A percentile compares a stretch with the other conserved stretches of the same genome.
Conservation (phyloP, 2,797 vertebrate species). For the Pangasius djambal region DNA sequence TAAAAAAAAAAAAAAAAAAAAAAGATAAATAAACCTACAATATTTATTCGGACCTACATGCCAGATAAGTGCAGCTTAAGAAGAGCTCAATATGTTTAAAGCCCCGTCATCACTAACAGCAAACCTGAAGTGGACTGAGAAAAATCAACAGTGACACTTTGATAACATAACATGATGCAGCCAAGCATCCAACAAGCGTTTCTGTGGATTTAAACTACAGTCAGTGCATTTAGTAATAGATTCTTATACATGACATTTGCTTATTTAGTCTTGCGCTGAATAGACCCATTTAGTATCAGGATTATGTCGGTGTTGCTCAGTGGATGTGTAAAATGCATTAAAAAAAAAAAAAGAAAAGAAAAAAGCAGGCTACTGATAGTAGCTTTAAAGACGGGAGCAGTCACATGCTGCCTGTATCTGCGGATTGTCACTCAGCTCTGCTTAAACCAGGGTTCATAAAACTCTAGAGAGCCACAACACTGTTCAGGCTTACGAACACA, state of each 20-base stretch:
- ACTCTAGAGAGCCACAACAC: conserved; percentile 10
- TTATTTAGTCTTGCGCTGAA: not conserved
- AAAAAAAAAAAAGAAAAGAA: no score
- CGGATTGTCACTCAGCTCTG: conserved; percentile 44
- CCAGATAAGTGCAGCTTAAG: conserved; percentile 45
- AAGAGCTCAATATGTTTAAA: conserved; percentile 40
- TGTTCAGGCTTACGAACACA: conserved; percentile 17
- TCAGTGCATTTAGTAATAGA: conserved; percentile 25
- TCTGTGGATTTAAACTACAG: conserved; percentile 12
- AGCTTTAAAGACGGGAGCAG: not conserved
- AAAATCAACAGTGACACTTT: not conserved
- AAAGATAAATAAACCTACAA: conserved; percentile 44
- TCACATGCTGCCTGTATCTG: conserved; percentile 9
- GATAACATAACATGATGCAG: conserved; percentile 8
- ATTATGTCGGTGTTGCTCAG: not conserved
- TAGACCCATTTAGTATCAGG: not conserved
- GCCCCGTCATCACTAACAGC: conserved; percentile 16
- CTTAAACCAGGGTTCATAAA: conserved; percentile 4
- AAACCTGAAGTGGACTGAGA: conserved; percentile 31
- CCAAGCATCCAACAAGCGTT: not conserved
- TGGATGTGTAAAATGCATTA: not conserved
- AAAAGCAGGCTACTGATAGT: not conserved
- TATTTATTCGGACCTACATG: conserved; percentile 55
- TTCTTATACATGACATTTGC: not conserved
- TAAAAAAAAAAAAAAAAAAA: conserved; percentile 31